Evolutionary conservation across 2,113 vertebrate species (phyloP), one percentile per base, ranked within the genome.

Genomic region (Nicator chloris): DNA sequence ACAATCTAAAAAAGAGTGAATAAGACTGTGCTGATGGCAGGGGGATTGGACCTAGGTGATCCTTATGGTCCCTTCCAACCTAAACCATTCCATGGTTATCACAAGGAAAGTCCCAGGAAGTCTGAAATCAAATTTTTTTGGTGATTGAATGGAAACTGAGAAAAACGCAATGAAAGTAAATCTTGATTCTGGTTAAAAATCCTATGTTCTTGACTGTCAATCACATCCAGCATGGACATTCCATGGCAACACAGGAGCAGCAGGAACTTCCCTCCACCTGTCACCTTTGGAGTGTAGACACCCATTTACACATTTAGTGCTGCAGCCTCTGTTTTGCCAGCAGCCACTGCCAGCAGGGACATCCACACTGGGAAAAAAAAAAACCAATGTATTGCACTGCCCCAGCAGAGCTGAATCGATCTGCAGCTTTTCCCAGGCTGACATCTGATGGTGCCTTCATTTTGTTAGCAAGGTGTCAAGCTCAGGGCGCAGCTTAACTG

Each of bases 231-330:
- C 28, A 44, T 4, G 50, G 77, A 28, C 23, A 64, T 60, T 21
- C 44, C 54, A 61, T 12, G 13, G 40, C n/a, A 73, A 40, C 28
- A 51, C 7, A 83, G 39, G 6, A 83, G 15, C 10, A 35, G 11
- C 0, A 59, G 24, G 37, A 72, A 37, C 7, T 49, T 89, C 80
- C 47, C 61, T 86, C 21, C 33, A 31, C 13, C n/a, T 57, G 16
- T 6, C 1, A 4, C 39, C 12, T 61, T 39, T 13, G 16, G 18
- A n/a, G 7, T 0, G 2, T 2, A 42, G 37, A 56, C 28, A 79
- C 51, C 37, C 20, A 65, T 91, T 78, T 15, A 82, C 15, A 16
- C 27, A 39, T 56, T 56, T 40, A 23, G 6, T 54, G n/a, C 86
- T 3, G 17, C 56, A 82, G 71, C 42, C 44, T 49, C 39, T 40